phyloP scores from a whole-genome alignment of 2,113 vertebrate genomes.

The Campylomormyrus numenius region DNA sequence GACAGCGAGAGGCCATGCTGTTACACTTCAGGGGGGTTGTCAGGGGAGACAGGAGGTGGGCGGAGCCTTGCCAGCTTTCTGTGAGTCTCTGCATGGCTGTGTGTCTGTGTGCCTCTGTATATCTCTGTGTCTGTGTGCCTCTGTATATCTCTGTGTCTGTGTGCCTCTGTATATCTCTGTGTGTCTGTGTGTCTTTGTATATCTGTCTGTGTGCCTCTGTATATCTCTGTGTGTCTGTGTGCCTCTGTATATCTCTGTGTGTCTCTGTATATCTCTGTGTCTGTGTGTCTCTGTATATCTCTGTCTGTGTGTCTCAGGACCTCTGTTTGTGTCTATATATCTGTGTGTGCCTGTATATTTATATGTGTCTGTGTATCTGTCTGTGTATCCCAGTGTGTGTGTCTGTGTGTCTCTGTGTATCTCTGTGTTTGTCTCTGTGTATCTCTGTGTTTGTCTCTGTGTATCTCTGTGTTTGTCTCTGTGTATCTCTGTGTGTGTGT shows the following conservation, averaged over 20 bases:
- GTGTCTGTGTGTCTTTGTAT: slow-evolving; percentile 33
- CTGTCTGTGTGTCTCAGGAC: neutral
- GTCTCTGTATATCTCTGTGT: neutral
- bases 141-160: neutral
- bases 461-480: neutral
- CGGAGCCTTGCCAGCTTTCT: slow-evolving; percentile 26
- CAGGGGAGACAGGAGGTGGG: slow-evolving; percentile 70
- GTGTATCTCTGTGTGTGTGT: no score
- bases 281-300: slow-evolving; percentile 9
- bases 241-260: neutral
- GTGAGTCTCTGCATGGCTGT: slow-evolving; percentile 52
- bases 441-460: neutral
- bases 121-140: neutral
- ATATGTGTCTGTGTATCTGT: neutral
- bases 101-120: slow-evolving; percentile 15
- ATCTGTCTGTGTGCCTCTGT: neutral
- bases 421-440: neutral
- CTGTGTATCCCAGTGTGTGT: slow-evolving; percentile 18
- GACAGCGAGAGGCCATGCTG: slow-evolving; percentile 66
- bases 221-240: neutral
- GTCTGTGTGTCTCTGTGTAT: neutral
- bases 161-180: slow-evolving; percentile 44
- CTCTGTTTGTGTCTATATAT: neutral
- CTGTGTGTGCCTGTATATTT: neutral
- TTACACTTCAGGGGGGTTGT: slow-evolving; percentile 80